phyloP scores from a whole-genome alignment of 2,113 vertebrate genomes.

The chimpanzee (Pan troglodytes) region NHGRI_mPanTro3-v2.1_pri NC_072401.2:96749501-96750000 shows the following conservation, averaged over 20 bases:
- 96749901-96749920: too few relatives aligned
- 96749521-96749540: background rate
- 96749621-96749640: constrained; percentile 11
- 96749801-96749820: background rate
- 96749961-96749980: too few relatives aligned
- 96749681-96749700: background rate
- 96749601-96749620: background rate
- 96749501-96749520: background rate
- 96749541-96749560: background rate
- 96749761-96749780: background rate
- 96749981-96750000: too few relatives aligned
- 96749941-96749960: too few relatives aligned
- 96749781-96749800: background rate
- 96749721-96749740: background rate
- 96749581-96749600: background rate
- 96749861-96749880: background rate
- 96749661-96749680: background rate
- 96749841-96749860: background rate
- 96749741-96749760: background rate
- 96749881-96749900: too few relatives aligned
- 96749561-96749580: background rate
- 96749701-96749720: background rate
- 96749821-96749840: too few relatives aligned
- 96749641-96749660: background rate
- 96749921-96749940: rapidly evolving